Evolutionary conservation across 2,797 vertebrate genomes (phyloP), one percentile per base, ranked within the genome.

Genomic region (Brotula barbata): DNA sequence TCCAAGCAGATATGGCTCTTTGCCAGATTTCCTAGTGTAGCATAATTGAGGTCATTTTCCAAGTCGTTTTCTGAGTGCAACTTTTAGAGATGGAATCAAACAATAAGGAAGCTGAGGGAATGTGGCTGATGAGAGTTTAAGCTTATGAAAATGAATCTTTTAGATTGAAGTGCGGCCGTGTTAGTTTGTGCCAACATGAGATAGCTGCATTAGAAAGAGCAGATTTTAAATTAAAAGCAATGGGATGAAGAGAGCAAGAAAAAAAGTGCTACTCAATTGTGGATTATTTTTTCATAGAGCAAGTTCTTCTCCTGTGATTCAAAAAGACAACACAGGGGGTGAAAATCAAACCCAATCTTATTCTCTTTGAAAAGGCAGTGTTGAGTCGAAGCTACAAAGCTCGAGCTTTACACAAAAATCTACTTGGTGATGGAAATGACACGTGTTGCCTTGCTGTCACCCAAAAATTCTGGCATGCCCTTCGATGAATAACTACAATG

Each of bases 41-140:
- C 80, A 80, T 89, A 88, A 89, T 89, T 89, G 87, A 84, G 88
- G 87, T 88, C 81, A 78, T 65, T 67, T 83, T 71, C 59, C 83
- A 78, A 84, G 84, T 83, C 81, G 76, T 79, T 82, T 68, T 64
- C 70, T 40, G 64, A 77, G 64, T 81, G 75, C 66, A 78, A 83
- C 81, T 84, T 85, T 79, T 66, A 57, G 67, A 81, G 76, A 78
- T 61, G 67, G 62, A 63, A 74, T 73, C 71, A 76, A 83, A 87
- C 83, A 76, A 82, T 64, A 62, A 55, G 54, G 76, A 75, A 15
- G 72, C 61, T 12, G 28, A 71, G 65, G 77, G 72, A 17, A 0
- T 50, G 69, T 36, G 62, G 51, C 76, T 58, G 73, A 68, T 64
- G 48, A 52, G 81, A 55, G 58, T 63, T 51, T 46, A 56, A 84